Conservation (phyloP, 2,888 invertebrate genomes). For the Agriotes lineatus region DNA sequence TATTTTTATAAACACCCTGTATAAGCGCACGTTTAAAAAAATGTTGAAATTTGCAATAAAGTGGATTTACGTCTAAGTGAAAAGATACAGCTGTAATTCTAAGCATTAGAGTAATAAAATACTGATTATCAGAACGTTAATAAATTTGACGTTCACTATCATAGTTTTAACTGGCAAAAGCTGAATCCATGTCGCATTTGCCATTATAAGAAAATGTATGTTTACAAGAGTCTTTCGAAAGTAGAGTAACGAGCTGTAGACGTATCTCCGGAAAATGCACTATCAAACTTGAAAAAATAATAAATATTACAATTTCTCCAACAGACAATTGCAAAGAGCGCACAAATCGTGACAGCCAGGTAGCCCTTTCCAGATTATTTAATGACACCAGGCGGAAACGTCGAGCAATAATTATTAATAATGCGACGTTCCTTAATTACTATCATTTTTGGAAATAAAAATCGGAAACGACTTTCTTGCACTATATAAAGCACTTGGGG, state of each 20-base stretch:
- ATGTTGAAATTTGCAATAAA: no score
- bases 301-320: neutral
- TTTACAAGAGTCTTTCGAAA: no score
- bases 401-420: conserved; percentile 9
- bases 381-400: conserved; percentile 21
- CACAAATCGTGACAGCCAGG: conserved; percentile 14
- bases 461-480: neutral
- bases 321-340: neutral
- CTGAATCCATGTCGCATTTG: no score
- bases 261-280: neutral
- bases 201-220: no score
- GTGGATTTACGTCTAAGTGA: no score
- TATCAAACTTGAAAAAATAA: neutral
- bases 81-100: no score
- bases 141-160: no score
- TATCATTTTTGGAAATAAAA: conserved; percentile 29
- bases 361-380: conserved; percentile 24
- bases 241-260: neutral
- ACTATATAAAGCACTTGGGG: neutral
- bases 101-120: no score
- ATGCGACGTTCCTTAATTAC: conserved; percentile 7
- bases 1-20: no score
- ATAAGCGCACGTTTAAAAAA: no score
- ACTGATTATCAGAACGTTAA: no score
- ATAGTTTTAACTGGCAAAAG: no score